Evolutionary conservation across 2,113 vertebrate species (phyloP).

Genomic region (Rattus rattus): DNA sequence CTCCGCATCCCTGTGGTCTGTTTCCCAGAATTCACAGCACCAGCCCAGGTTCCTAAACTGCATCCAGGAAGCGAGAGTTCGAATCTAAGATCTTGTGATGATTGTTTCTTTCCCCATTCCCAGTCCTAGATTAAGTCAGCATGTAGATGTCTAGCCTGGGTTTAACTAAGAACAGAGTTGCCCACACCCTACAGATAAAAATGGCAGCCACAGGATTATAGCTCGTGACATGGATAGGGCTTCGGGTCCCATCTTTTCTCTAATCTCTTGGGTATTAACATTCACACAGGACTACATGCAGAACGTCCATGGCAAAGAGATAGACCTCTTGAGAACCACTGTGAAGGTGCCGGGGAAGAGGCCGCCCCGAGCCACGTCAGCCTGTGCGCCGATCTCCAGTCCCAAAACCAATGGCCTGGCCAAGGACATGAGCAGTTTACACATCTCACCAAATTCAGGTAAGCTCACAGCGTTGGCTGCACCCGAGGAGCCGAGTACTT

Average conservation of each 20-base stretch:
- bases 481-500: fast-evolving
- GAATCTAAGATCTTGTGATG: background rate
- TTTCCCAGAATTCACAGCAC: background rate
- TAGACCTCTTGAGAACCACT: slow-evolving; percentile 96
- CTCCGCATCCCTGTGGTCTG: background rate
- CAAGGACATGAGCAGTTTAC: slow-evolving; percentile 97
- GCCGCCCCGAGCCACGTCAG: slow-evolving; percentile 95
- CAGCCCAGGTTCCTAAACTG: fast-evolving
- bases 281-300: slow-evolving; percentile 97
- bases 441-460: slow-evolving; percentile 94
- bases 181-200: fast-evolving
- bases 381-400: slow-evolving; percentile 92
- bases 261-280: slow-evolving; percentile 51
- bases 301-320: slow-evolving; percentile 97
- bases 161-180: fast-evolving
- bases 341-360: slow-evolving; percentile 98
- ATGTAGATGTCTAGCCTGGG: background rate
- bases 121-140: background rate
- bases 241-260: background rate
- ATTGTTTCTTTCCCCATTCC: background rate
- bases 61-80: background rate
- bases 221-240: background rate
- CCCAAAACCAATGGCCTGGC: slow-evolving; percentile 96
- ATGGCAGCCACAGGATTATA: background rate
- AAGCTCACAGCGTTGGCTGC: background rate